Percentiles rank a stretch among this genome's conserved stretches.
phyloP scores from a whole-genome alignment of 2,888 invertebrate genomes.

The Eilema griseolum region DNA sequence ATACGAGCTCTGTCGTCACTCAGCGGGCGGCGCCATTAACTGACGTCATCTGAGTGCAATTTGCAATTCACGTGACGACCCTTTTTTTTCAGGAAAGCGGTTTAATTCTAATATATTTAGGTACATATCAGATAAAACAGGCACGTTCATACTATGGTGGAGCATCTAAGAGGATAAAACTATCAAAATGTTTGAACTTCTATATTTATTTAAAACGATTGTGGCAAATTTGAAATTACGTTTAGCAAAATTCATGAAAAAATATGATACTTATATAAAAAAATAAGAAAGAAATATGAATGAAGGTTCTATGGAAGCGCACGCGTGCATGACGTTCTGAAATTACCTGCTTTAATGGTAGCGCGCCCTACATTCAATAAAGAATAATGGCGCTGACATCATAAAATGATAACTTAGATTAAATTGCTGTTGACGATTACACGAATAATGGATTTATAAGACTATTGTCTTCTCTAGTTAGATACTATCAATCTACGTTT shows the following conservation, averaged over 20 bases:
- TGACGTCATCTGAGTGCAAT: too few relatives aligned
- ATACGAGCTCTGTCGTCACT: too few relatives aligned
- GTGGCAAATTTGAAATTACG: too few relatives aligned
- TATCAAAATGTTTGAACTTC: too few relatives aligned
- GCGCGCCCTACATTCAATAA: slow-evolving; percentile 25
- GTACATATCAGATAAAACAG: too few relatives aligned
- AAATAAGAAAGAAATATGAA: slow-evolving; percentile 19
- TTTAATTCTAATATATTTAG: too few relatives aligned
- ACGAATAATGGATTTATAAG: slow-evolving; percentile 3
- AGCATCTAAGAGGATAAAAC: too few relatives aligned
- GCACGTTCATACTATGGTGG: too few relatives aligned
- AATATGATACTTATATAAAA: slow-evolving; percentile 6
- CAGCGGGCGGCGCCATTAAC: too few relatives aligned
- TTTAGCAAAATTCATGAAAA: slow-evolving; percentile 1
- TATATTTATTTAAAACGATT: too few relatives aligned
- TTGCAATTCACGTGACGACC: too few relatives aligned
- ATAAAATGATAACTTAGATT: background rate
- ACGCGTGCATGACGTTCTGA: slow-evolving; percentile 46
- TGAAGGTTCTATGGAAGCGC: slow-evolving; percentile 39
- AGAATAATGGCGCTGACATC: slow-evolving; percentile 8
- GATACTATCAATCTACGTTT: background rate
- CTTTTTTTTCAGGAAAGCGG: too few relatives aligned
- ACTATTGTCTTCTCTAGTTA: background rate
- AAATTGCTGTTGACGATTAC: background rate
- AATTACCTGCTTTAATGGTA: slow-evolving; percentile 18